Base-by-base conservation (phyloP, 2,113 vertebrate genomes). In the Dipodomys merriami region DNA sequence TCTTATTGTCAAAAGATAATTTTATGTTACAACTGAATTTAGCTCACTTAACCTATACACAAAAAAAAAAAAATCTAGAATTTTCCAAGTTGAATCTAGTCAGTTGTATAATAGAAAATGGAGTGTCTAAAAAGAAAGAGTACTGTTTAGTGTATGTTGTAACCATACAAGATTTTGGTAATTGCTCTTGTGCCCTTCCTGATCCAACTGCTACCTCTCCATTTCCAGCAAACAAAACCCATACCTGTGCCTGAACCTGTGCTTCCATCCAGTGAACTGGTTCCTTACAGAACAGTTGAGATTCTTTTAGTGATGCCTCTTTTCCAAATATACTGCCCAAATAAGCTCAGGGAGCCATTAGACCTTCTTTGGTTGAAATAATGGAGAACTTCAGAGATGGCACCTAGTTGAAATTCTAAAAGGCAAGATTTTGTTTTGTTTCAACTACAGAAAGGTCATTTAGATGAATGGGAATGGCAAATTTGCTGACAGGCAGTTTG, bases 1-100 rank as follows among this genome's bases (percentile, higher is more conserved):
- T 79, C 85, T 65, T 46, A 7, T 15, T 13, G 29, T 39, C 76
- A 64, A 82, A 80, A 19, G 30, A 77, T 57, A 39, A 39, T 77
- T 92, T 81, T 39, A 65, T 65, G 46, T 88, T 92, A 77, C 18
- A 74, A 18, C 9, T 65, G 68, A 80, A 94, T 82, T 80, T 79
- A 44, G 9, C 87, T 91, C 16, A 73, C 62, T 80, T 76, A 49
- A 53, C 6, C 33, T 18, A 7, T 76, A 22, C 39, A 69, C 22
- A 30, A 60, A 71, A 33, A 86, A 39, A 39, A 39, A 89, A 86
- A n/a, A 16, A 86, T 12, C 57, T 71, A 91, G 88, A 79, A 49
- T 73, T 86, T 92, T 91, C 29, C 22, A 74, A 79, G 73, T 89
- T 22, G 39, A 92, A 87, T 89, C 22, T 49, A 86, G 7, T 60